Evolutionary conservation across 2,888 invertebrate species (phyloP).

Genomic region (Pyralis farinalis): DNA sequence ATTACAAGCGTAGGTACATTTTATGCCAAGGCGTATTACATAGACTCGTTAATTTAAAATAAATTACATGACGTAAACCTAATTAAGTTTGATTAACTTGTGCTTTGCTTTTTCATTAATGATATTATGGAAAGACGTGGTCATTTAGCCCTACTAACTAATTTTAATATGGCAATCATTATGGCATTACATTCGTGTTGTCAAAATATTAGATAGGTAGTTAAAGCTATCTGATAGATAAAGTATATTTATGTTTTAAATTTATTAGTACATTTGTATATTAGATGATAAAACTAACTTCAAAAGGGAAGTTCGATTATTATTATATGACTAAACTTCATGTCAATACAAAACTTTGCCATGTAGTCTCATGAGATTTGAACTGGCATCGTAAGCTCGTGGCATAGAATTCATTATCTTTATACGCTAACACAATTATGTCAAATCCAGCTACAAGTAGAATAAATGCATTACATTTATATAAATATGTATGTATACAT

Average conservation of each 20-base stretch:
- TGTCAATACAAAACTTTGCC: too few relatives aligned
- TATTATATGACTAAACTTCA: too few relatives aligned
- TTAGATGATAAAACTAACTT: too few relatives aligned
- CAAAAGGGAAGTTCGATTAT: too few relatives aligned
- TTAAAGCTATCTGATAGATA: conserved; percentile 62
- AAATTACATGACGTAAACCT: conserved; percentile 27
- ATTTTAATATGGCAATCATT: conserved; percentile 56
- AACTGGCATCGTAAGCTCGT: too few relatives aligned
- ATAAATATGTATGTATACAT: too few relatives aligned
- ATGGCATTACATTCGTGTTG: conserved; percentile 54
- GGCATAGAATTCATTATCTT: too few relatives aligned
- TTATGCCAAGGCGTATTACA: conserved; percentile 26
- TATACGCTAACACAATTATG: too few relatives aligned
- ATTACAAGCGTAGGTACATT: conserved; percentile 25
- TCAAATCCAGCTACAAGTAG: too few relatives aligned
- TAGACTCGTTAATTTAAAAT: conserved; percentile 20
- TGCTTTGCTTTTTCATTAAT: conserved; percentile 17
- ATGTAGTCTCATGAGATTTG: too few relatives aligned
- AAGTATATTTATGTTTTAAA: conserved; percentile 30
- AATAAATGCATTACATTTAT: too few relatives aligned
- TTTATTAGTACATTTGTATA: conserved; percentile 32
- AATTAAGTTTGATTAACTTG: conserved; percentile 25
- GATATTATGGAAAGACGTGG: conserved; percentile 17
- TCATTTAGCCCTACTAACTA: conserved; percentile 35
- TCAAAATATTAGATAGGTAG: conserved; percentile 44